Conservation (phyloP, 1,140 invertebrate genomes). For the Drosophila tani region DNA sequence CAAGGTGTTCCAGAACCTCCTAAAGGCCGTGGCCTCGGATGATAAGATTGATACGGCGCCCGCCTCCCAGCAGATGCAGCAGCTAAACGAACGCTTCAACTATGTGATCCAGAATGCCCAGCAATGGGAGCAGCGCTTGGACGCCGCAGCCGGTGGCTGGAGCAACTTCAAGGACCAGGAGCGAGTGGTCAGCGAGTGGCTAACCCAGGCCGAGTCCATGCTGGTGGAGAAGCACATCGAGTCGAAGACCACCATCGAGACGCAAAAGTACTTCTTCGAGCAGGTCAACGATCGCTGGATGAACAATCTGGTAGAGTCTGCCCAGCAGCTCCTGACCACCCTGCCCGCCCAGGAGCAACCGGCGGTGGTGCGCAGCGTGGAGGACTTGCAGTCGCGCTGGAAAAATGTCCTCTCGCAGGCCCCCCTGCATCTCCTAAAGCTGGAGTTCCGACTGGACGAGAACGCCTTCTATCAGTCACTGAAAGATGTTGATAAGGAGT, state of each 20-base stretch:
- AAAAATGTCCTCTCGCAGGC: conserved; percentile 91
- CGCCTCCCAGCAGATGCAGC: conserved; percentile 89
- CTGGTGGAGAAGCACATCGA: conserved; percentile 93
- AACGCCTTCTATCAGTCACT: conserved; percentile 93
- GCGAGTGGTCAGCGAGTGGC: conserved; percentile 93
- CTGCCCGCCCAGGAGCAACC: conserved; percentile 89
- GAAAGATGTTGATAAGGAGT: conserved; percentile 95
- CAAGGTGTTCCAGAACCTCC: conserved; percentile 95
- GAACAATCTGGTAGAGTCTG: conserved; percentile 91
- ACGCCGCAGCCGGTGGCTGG: conserved; percentile 93
- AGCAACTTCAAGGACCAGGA: conserved; percentile 93
- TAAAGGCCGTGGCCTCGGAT: conserved; percentile 90
- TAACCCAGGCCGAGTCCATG: conserved; percentile 92
- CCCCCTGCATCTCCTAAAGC: conserved; percentile 93
- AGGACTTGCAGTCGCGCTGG: conserved; percentile 91
- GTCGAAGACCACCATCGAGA: conserved; percentile 92
- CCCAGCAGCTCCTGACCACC: conserved; percentile 91
- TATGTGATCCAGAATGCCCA: conserved; percentile 90
- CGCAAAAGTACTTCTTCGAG: conserved; percentile 93
- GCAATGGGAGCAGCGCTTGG: conserved; percentile 92
- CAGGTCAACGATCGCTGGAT: conserved; percentile 93
- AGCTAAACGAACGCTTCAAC: conserved; percentile 93
- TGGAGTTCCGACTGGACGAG: conserved; percentile 96
- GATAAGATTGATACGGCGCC: conserved; percentile 90
- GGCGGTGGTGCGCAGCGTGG: conserved; percentile 89